These are phyloP conservation scores for Remorina albescens DNA, from an alignment of 2,797 vertebrate species.

Conservation along the genomic window DNA sequence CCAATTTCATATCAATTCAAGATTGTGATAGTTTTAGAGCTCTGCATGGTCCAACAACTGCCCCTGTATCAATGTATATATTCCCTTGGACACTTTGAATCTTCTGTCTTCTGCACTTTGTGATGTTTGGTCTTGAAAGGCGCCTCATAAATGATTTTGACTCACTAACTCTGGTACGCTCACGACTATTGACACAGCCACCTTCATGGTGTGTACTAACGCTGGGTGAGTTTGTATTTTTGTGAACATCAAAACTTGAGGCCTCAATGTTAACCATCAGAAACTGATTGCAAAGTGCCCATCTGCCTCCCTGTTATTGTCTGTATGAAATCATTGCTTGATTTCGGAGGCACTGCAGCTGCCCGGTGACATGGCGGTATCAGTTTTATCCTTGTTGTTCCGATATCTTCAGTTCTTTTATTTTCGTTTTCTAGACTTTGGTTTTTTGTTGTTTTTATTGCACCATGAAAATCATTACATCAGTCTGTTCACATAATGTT, in stretches of 20 bases:
- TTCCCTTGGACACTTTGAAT: not conserved
- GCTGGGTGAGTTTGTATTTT: not conserved
- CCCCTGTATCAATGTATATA: not conserved
- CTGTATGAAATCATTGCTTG: not conserved
- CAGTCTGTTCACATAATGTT: conserved; percentile 32
- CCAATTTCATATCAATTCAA: not conserved
- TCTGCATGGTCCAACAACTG: not conserved
- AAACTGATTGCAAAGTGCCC: not conserved
- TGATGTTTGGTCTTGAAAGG: not conserved
- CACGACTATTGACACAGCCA: not conserved
- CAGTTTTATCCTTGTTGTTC: not conserved
- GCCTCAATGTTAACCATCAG: not conserved
- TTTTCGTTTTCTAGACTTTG: not conserved
- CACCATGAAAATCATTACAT: conserved; percentile 16
- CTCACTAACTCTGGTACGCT: not conserved
- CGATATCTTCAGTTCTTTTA: not conserved
- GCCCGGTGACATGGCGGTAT: not conserved
- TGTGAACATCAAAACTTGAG: not conserved
- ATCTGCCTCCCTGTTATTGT: not conserved
- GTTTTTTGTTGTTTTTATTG: not conserved
- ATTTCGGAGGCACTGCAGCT: not conserved
- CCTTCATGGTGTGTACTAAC: not conserved
- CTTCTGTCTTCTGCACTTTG: not conserved
- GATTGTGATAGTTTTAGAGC: not conserved
- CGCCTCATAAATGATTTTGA: not conserved